Evolutionary conservation across 2,888 invertebrate species (phyloP).

Genomic region (Rambutsinella grinnellia): DNA sequence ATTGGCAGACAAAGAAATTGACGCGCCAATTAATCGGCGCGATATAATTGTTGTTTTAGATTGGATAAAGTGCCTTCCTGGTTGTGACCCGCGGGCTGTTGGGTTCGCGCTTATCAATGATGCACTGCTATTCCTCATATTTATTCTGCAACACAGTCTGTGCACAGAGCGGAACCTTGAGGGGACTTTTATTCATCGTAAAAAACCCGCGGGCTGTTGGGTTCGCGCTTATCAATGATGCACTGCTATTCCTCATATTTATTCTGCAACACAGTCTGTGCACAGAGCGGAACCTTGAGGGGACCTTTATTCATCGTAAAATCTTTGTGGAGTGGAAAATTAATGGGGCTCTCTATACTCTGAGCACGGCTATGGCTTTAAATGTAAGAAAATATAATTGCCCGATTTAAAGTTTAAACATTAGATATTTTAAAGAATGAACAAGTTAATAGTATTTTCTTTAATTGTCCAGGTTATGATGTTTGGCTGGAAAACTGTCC

Average conservation of each 20-base stretch:
- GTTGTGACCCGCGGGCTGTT: neutral
- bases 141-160: constrained; percentile 30
- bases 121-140: constrained; percentile 2
- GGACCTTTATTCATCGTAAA: constrained; percentile 29
- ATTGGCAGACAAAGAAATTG: constrained; percentile 6
- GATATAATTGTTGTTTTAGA: constrained; percentile 6
- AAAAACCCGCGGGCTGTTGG: constrained; percentile 30
- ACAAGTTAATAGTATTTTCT: neutral
- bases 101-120: constrained; percentile 2
- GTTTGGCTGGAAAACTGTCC: constrained; percentile 19
- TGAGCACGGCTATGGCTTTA: constrained; percentile 25
- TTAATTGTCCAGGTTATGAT: constrained; percentile 12
- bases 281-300: constrained; percentile 27
- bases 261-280: constrained; percentile 29
- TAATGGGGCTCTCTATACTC: constrained; percentile 36
- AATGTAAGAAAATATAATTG: constrained; percentile 12
- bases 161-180: constrained; percentile 26
- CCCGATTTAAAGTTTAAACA: neutral
- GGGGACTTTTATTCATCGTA: constrained; percentile 31
- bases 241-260: no score
- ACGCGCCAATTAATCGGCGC: neutral
- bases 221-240: no score
- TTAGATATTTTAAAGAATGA: no score
- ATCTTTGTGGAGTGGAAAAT: constrained; percentile 39
- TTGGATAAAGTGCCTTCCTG: constrained; percentile 14